Evolutionary conservation across 92 coral and sea anemone genomes (phyloP), one percentile per base, ranked within the genome.

Genomic region (Paramuricea clavata): DNA sequence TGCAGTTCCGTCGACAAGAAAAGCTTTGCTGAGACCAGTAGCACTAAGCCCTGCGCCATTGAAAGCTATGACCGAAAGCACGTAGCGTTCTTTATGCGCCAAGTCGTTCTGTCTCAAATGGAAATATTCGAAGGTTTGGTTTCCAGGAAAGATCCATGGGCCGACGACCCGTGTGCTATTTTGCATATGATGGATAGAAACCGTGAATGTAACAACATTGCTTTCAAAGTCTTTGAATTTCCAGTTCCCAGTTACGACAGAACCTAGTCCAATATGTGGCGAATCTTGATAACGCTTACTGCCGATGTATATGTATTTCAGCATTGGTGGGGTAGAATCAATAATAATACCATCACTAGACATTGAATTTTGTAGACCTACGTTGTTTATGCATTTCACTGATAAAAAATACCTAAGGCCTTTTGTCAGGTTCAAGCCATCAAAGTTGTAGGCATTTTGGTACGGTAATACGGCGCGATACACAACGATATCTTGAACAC

Each of bases 371-470:
- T 87, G 86, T 31, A 94, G 90, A 60, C 98, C 98, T 25, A 88
- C 95, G 22, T 89, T 90, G 85, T 95, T 95, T 15, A 42, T 82
- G 85, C 98, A 95, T 41, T 77, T 69, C 7, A 95, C 95, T 0
- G 98, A 94, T 26, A 98, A 94, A 89, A 95, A 95, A 74, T 95
- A 95, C 19, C 93, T 93, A 47, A 67, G 57, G 25, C 98, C 98
- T 25, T 71, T 82, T 49, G 74, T 89, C 42, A 93, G 92, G 21
- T 34, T 57, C 7, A 87, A 49, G 12, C 27, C 22, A 6, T 21
- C 22, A 6, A 81, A 68, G 15, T 87, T 74, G 50, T 86, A 94
- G 23, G 88, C 75, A 4, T 83, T 92, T 62, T 81, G 86, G 42
- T 71, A n/a, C 52, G 68, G 78, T 6, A 87, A 83, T 1, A 94